phyloP scores from a whole-genome alignment of 2,888 invertebrate genomes.

The Ceriagrion tenellum region DNA sequence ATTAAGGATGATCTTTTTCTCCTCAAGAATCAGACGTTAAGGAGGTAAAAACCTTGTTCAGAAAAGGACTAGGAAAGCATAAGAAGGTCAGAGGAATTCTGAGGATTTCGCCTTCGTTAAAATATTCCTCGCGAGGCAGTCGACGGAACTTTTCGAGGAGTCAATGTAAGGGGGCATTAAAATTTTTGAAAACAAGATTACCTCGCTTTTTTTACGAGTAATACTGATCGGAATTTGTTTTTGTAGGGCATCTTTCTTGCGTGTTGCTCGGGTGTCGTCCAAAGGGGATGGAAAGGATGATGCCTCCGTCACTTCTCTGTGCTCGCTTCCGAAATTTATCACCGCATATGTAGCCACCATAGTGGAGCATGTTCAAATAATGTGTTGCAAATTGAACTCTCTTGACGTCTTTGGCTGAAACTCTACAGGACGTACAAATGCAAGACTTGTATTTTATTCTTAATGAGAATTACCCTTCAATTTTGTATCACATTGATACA shows the following conservation, averaged over 20 bases:
- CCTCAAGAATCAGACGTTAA: neutral
- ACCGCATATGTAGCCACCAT: too few relatives aligned
- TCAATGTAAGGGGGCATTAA: neutral
- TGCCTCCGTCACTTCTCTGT: too few relatives aligned
- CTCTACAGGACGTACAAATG: too few relatives aligned
- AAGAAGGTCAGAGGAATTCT: neutral
- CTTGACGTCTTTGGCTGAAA: too few relatives aligned
- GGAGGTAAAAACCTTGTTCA: neutral
- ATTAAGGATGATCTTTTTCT: neutral
- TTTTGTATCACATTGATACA: too few relatives aligned
- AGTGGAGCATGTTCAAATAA: too few relatives aligned
- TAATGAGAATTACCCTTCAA: too few relatives aligned
- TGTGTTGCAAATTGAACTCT: too few relatives aligned
- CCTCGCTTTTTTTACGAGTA: neutral
- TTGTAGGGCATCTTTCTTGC: neutral
- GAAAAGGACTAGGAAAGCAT: neutral
- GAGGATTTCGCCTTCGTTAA: neutral
- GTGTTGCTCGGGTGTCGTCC: neutral
- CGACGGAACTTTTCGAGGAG: neutral
- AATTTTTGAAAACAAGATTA: neutral
- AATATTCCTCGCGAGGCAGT: neutral
- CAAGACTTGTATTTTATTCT: too few relatives aligned
- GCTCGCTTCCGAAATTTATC: too few relatives aligned
- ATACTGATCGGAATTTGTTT: neutral
- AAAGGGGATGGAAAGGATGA: neutral